A percentile compares a stretch with the other conserved stretches of the same genome.
Evolutionary conservation across 2,888 invertebrate species (phyloP).

Genomic region (Gryllus longicercus): DNA sequence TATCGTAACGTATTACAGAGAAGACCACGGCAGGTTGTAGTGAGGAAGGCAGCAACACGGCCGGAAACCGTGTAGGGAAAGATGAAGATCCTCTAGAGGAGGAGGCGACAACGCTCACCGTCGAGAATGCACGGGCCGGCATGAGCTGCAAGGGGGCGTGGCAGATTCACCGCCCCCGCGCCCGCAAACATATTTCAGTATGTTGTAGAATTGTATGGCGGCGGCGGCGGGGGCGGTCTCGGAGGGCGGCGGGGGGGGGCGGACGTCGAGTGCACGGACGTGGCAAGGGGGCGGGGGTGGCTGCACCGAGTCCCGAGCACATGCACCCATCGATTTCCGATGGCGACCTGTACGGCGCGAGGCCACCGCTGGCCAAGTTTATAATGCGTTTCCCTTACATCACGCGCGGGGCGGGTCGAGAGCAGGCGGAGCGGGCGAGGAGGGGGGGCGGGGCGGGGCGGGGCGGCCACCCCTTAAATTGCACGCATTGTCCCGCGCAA

Average conservation of each 20-base stretch:
- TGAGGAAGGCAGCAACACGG: too few species aligned
- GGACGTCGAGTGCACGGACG: neutral
- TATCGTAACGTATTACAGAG: too few species aligned
- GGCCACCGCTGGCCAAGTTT: constrained; percentile 1
- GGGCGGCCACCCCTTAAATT: neutral
- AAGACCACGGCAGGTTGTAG: too few species aligned
- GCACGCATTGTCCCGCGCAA: neutral
- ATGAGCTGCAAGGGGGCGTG: too few species aligned
- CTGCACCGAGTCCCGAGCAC: neutral
- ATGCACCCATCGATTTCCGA: neutral
- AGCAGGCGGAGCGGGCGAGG: too few species aligned
- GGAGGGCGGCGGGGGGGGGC: neutral
- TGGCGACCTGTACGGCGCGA: neutral
- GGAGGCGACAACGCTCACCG: too few species aligned
- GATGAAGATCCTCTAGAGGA: too few species aligned
- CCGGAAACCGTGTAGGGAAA: too few species aligned
- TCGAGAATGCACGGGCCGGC: too few species aligned
- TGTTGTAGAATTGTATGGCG: neutral
- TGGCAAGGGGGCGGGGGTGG: neutral
- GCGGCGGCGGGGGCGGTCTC: neutral
- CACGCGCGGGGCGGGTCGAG: neutral
- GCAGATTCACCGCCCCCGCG: too few species aligned
- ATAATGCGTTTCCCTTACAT: constrained; percentile 1
- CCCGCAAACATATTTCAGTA: neutral
- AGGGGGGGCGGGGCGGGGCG: neutral